These are phyloP conservation scores for Peromyscus californicus DNA, from an alignment of 2,113 vertebrate species.

Conservation along the genomic window DNA sequence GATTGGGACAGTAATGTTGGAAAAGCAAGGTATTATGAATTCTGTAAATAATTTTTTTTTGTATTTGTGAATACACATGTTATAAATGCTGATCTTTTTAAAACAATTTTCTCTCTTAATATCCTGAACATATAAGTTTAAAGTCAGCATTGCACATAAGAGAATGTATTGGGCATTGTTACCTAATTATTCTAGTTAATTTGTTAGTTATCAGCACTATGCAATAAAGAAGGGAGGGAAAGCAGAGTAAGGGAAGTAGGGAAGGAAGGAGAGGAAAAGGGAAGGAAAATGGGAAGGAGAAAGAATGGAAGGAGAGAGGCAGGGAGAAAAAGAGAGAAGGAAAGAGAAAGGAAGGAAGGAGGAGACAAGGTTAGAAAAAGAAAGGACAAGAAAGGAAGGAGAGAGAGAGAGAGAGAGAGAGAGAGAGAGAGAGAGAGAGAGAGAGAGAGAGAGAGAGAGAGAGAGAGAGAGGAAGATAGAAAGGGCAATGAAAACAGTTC, in stretches of 20 bases:
- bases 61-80: neutral
- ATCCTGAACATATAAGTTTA: neutral
- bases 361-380: too few species aligned
- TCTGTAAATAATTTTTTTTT: neutral
- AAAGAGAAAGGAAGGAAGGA: fast-evolving
- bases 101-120: neutral
- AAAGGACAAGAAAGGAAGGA: fast-evolving
- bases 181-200: neutral
- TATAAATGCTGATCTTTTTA: neutral
- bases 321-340: fast-evolving
- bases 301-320: fast-evolving
- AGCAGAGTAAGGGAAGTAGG: too few species aligned
- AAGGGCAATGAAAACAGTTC: neutral
- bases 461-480: neutral
- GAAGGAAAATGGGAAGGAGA: fast-evolving
- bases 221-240: neutral
- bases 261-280: fast-evolving
- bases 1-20: neutral
- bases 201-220: neutral
- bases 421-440: too few species aligned
- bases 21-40: constrained; percentile 13
- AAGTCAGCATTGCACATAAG: neutral
- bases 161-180: neutral
- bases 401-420: too few species aligned
- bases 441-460: too few species aligned